These are phyloP conservation scores for Polyploca ridens DNA, from an alignment of 2,888 invertebrate species.

Conservation along the genomic window DNA sequence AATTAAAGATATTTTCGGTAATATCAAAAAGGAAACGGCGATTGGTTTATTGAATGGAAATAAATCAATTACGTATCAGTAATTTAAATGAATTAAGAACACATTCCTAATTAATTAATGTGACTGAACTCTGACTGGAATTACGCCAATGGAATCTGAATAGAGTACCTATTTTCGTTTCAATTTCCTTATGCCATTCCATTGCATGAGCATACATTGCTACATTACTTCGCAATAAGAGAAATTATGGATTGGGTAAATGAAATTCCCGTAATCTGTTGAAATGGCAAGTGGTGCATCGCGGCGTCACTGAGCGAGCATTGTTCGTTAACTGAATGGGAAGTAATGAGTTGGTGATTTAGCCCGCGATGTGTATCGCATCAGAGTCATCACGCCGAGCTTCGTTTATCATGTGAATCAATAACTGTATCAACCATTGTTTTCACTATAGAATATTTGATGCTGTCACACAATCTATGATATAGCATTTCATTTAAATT, in stretches of 20 bases:
- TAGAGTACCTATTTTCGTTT: neutral
- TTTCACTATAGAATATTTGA: neutral
- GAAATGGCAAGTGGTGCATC: constrained; percentile 49
- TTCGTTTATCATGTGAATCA: constrained; percentile 65
- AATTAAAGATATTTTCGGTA: constrained; percentile 55
- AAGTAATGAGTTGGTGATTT: constrained; percentile 77
- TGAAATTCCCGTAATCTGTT: constrained; percentile 58
- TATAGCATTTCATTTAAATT: no score
- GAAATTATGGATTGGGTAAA: constrained; percentile 36
- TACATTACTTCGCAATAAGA: neutral
- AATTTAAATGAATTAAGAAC: neutral
- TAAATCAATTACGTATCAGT: neutral
- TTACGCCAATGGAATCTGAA: neutral
- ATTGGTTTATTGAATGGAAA: constrained; percentile 16
- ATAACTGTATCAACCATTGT: constrained; percentile 46
- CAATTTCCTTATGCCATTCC: neutral
- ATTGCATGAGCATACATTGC: neutral
- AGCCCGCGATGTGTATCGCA: constrained; percentile 62
- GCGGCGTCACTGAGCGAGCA: constrained; percentile 60
- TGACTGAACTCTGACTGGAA: neutral
- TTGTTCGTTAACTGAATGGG: constrained; percentile 72
- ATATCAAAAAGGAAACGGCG: constrained; percentile 29
- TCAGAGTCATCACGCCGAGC: constrained; percentile 56
- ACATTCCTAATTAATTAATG: neutral
- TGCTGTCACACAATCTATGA: neutral